These are phyloP conservation scores for Pinctada fucata DNA, from an alignment of 2,888 invertebrate genomes.

Conservation along the genomic window DNA sequence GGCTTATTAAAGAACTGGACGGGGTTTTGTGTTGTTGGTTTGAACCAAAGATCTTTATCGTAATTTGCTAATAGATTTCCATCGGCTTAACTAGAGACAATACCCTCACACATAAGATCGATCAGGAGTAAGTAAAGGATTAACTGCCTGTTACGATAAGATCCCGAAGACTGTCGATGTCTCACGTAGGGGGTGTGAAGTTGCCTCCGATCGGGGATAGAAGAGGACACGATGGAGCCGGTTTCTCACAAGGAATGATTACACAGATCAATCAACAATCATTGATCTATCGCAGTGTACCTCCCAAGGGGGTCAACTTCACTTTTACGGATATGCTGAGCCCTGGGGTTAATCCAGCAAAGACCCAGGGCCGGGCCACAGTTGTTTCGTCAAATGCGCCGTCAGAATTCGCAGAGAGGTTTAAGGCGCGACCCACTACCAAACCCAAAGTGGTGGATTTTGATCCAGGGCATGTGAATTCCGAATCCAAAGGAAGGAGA, in stretches of 20 bases:
- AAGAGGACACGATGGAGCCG: slow-evolving; percentile 2
- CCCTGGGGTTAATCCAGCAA: slow-evolving; percentile 34
- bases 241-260: slow-evolving; percentile 12
- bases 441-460: slow-evolving; percentile 65
- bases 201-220: slow-evolving; percentile 24
- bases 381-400: slow-evolving; percentile 57
- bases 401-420: slow-evolving; percentile 61
- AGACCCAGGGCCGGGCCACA: slow-evolving; percentile 44
- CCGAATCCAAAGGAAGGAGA: slow-evolving; percentile 47
- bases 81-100: slow-evolving; percentile 21
- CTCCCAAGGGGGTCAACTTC: slow-evolving; percentile 57
- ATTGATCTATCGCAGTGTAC: slow-evolving; percentile 58
- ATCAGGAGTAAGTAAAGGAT: slow-evolving; percentile 26
- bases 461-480: slow-evolving; percentile 47
- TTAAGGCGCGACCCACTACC: slow-evolving; percentile 60
- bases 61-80: slow-evolving; percentile 3
- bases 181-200: slow-evolving; percentile 20
- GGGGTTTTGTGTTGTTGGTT: neutral
- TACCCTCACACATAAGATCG: slow-evolving; percentile 27
- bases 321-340: slow-evolving; percentile 58
- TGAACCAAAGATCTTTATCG: neutral
- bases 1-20: neutral
- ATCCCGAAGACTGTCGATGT: slow-evolving; percentile 12
- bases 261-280: slow-evolving; percentile 22
- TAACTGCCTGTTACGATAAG: slow-evolving; percentile 10